Evolutionary conservation across 2,797 vertebrate species (phyloP), one percentile per base, ranked within the genome.

Genomic region (Clarias fuscus): DNA sequence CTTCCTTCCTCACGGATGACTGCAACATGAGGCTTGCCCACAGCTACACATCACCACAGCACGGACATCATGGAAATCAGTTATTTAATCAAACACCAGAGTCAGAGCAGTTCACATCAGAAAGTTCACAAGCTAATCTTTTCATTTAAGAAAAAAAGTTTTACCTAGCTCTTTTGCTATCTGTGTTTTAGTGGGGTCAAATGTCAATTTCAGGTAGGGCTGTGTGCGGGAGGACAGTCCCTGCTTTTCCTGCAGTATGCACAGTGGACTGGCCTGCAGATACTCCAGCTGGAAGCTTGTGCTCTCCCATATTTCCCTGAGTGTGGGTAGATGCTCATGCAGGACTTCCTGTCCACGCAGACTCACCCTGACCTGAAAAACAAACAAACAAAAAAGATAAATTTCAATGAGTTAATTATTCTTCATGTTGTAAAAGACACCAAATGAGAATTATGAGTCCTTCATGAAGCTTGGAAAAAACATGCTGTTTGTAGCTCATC

Each of bases 1-100:
- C 98, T 99, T 86, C 98, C 97, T 84, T 99, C 98, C 85, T 99
- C 98, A 73, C 98, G 93, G 85, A 98, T 88, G 85, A 98, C 93
- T 2, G 97, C 97, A 0, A 96, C 97, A 0, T 95, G 93, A 3
- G 97, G 97, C 61, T 84, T 89, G 0, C 87, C 90, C 59, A 84
- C 78, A 88, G 87, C 95, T 96, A 84, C 18, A 48, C 30, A 75
- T 58, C 18, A 84, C 61, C 33, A 33, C 20, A 62, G 73, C 48
- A 85, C 24, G 62, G 33, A 56, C 43, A 68, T 33, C 33, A 76
- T 30, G 14, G 11, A 79, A 76, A 40, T 65, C 22, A 14, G 64
- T 17, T 15, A 58, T 27, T 30, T 13, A 24, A 33, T 37, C 11
- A 7, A 59, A 77, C 8, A 53, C 3, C n/a, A 33, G 3, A 33